Evolutionary conservation across 2,113 vertebrate genomes (phyloP).

Genomic region (Nothocercus nigrocapillus): DNA sequence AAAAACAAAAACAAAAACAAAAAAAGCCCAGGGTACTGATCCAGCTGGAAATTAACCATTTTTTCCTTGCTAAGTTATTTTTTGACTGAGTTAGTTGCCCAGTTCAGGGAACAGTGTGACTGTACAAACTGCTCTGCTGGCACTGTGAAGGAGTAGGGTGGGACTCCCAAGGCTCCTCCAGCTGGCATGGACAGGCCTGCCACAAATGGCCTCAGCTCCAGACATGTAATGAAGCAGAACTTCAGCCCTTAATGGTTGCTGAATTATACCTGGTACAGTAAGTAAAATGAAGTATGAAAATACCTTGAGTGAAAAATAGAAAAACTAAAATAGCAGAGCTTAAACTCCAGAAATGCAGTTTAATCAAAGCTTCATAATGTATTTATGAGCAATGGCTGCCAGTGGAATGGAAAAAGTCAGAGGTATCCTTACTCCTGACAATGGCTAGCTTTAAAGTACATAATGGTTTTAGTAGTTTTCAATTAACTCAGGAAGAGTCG

Average conservation of each 20-base stretch:
- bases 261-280: background rate
- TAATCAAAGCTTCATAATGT: background rate
- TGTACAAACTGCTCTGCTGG: background rate
- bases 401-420: background rate
- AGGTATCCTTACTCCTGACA: background rate
- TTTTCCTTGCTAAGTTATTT: background rate
- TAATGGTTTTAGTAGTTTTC: background rate
- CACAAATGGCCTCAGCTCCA: rapidly evolving
- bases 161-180: background rate
- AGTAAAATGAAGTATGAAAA: slow-evolving; percentile 18
- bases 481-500: background rate
- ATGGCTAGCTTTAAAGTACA: background rate
- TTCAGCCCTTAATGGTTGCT: background rate
- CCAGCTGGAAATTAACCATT: background rate
- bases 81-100: background rate
- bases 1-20: too few species aligned
- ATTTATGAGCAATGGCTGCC: background rate
- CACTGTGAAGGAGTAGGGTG: rapidly evolving
- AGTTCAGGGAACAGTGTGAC: background rate
- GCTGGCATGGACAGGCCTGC: background rate
- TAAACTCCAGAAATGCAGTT: background rate
- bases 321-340: background rate
- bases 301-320: background rate
- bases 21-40: background rate
- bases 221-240: slow-evolving; percentile 22